phyloP scores from a whole-genome alignment of 1,140 invertebrate genomes.

The Venustaconcha ellipsiformis region DNA sequence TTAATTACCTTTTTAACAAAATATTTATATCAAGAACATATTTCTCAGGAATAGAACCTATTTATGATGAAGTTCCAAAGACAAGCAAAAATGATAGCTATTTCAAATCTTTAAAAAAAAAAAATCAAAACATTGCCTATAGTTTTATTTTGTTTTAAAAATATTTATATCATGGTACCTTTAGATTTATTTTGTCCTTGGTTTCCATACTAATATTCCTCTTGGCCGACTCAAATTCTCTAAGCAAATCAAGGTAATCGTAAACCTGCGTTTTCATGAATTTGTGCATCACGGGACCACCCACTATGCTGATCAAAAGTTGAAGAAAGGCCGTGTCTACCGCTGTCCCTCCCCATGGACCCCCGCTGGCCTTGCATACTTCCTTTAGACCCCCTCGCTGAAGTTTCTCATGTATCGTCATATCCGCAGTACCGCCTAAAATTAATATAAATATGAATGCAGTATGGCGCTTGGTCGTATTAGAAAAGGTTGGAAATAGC shows the following conservation, averaged over 20 bases:
- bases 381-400: slow-evolving; percentile 7
- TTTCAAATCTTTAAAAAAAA: no score
- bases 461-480: not conserved
- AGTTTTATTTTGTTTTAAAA: no score
- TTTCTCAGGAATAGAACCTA: no score
- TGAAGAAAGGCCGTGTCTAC: slow-evolving; percentile 11
- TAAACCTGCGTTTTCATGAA: slow-evolving; percentile 3
- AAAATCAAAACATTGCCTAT: no score
- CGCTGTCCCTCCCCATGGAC: slow-evolving; percentile 24
- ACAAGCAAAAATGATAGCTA: no score
- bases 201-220: not conserved
- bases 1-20: no score
- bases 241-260: slow-evolving; percentile 14
- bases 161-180: not conserved
- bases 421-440: slow-evolving; percentile 26
- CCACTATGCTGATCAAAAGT: not conserved
- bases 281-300: not conserved
- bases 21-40: no score
- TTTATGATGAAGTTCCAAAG: no score
- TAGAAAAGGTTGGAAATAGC: not conserved
- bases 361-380: slow-evolving; percentile 21
- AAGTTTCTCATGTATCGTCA: slow-evolving; percentile 12
- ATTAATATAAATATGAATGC: not conserved
- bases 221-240: slow-evolving; percentile 19
- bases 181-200: not conserved